Evolutionary conservation across 2,797 vertebrate genomes (phyloP), one percentile per base, ranked within the genome.

Genomic region (Pelochelys cantorii): DNA sequence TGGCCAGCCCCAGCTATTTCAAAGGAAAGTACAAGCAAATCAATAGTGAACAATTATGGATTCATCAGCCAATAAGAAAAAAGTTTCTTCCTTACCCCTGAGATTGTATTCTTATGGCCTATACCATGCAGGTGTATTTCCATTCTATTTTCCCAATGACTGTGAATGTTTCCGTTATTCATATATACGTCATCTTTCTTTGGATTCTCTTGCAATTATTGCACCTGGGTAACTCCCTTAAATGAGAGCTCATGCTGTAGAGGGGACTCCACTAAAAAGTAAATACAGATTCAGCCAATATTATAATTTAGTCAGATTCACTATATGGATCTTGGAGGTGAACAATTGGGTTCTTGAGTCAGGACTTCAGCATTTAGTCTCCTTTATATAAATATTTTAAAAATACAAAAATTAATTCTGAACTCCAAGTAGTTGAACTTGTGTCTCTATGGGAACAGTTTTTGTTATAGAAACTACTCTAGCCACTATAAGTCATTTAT

Each of bases 321-420:
- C 82, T 53, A 37, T 11, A 11, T 62, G 62, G 12, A 71, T 20
- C 74, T 92, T 48, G 78, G 31, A 90, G 81, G 56, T 15, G 81
- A 89, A 85, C 37, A 60, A 1, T 5, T 81, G 18, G 11, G 1
- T 0, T 85, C 11, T 8, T 3, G 14, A 0, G 18, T 1, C 29
- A 29, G 1, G 4, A 89, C 79, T 93, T 86, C 37, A 85, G 11
- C 12, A 1, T 15, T 55, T 29, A 65, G 60, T 89, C 31, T 0
- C 37, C 53, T 37, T 17, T 37, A 0, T 42, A 14, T 81, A 57
- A 89, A 25, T 62, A 53, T 12, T n/a, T 62, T n/a, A 48, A 81
- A 48, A 79, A 81, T 42, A 34, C 37, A 71, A 9, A 25, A 27
- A 2, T 52, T 55, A 0, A 5, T 88, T 81, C 29, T 71, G 9